Conservation (phyloP, 2,797 vertebrate genomes). For the Catamblyrhynchus diadema region DNA sequence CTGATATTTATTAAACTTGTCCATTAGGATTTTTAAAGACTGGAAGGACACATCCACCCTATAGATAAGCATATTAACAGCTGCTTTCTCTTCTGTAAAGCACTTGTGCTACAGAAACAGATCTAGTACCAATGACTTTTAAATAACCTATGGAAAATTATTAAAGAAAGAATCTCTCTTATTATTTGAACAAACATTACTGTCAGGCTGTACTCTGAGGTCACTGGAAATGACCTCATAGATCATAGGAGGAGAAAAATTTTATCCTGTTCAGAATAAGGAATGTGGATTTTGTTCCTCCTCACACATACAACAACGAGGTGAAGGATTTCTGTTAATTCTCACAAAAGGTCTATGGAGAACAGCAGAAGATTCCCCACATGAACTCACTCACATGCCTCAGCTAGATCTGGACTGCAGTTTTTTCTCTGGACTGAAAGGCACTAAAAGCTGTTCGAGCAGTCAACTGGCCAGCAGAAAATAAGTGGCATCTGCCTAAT, state of each 20-base stretch:
- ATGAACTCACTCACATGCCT: background rate
- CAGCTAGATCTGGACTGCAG: background rate
- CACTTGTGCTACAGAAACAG: slow-evolving; percentile 57
- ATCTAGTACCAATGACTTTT: slow-evolving; percentile 57
- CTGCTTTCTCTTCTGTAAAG: slow-evolving; percentile 48
- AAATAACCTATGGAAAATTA: slow-evolving; percentile 57
- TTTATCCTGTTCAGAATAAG: slow-evolving; percentile 15
- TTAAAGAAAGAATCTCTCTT: slow-evolving; percentile 51
- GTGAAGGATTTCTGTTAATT: background rate
- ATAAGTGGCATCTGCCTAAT: background rate
- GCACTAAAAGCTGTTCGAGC: background rate
- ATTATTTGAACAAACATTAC: slow-evolving; percentile 48
- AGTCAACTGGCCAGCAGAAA: background rate
- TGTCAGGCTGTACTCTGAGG: slow-evolving; percentile 49
- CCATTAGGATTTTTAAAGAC: slow-evolving; percentile 23
- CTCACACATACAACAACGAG: background rate
- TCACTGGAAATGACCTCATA: slow-evolving; percentile 53
- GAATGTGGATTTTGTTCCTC: slow-evolving; percentile 15
- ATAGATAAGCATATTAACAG: slow-evolving; percentile 8
- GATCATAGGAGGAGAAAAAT: background rate
- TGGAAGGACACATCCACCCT: slow-evolving; percentile 27
- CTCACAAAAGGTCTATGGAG: background rate
- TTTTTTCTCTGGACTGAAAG: background rate
- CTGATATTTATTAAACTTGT: background rate
- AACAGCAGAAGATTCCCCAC: background rate